A percentile compares a stretch with the other conserved stretches of the same genome.
Conservation (phyloP, 2,888 invertebrate species). For the Yponomeuta evonymella region DNA sequence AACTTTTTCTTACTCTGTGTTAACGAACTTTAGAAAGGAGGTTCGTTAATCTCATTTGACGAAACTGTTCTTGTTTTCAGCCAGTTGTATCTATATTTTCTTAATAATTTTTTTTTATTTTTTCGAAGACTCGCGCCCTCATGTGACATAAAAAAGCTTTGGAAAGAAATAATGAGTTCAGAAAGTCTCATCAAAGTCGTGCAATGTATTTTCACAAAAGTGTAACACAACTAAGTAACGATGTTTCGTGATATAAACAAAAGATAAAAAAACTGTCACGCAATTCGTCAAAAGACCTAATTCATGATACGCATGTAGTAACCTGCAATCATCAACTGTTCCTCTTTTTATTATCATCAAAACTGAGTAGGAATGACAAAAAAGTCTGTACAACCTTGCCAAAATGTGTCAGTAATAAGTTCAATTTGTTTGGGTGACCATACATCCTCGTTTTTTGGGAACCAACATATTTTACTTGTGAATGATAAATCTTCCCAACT, state of each 20-base stretch:
- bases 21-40: too few species aligned
- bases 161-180: too few species aligned
- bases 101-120: too few species aligned
- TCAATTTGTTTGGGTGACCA: conserved; percentile 7
- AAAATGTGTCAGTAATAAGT: conserved; percentile 9
- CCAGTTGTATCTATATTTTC: too few species aligned
- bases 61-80: too few species aligned
- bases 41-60: too few species aligned
- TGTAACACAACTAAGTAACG: not conserved
- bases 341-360: not conserved
- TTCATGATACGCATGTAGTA: not conserved
- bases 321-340: not conserved
- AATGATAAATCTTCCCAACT: too few species aligned
- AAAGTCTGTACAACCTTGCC: not conserved
- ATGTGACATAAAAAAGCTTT: too few species aligned
- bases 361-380: not conserved
- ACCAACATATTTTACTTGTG: not conserved
- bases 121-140: too few species aligned
- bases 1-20: too few species aligned
- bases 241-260: not conserved
- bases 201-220: too few species aligned
- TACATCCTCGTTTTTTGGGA: not conserved
- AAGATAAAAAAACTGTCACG: not conserved
- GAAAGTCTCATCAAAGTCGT: too few species aligned
- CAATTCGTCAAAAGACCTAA: not conserved